A percentile compares a stretch with the other conserved stretches of the same genome.
phyloP scores from a whole-genome alignment of 2,113 vertebrate genomes.

The Festucalex cinctus region DNA sequence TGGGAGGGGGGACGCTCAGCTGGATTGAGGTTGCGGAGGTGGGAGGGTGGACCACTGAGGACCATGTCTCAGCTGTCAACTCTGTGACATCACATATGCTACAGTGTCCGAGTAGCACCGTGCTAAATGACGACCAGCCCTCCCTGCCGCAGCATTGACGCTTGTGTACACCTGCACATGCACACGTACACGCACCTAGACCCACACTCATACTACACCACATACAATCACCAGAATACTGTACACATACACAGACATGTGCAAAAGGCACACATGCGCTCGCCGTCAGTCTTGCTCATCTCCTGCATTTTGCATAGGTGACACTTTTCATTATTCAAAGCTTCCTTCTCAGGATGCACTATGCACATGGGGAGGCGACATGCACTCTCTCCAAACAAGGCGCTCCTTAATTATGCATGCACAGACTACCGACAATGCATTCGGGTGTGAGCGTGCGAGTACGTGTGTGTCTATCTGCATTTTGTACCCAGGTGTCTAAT shows the following conservation, averaged over 20 bases:
- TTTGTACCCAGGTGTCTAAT: constrained; percentile 4
- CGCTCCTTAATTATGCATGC: constrained; percentile 77
- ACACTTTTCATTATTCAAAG: constrained; percentile 80
- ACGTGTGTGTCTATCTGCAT: constrained; percentile 20
- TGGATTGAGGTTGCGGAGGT: constrained; percentile 40
- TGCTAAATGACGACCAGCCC: constrained; percentile 62
- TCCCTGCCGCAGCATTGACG: constrained; percentile 42
- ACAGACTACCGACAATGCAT: constrained; percentile 63
- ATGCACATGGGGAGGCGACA: constrained; percentile 68
- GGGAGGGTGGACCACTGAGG: constrained; percentile 40
- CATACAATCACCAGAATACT: constrained; percentile 8
- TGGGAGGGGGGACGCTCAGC: constrained; percentile 31
- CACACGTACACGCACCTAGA: constrained; percentile 13
- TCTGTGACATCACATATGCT: constrained; percentile 60
- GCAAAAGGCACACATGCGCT: constrained; percentile 52
- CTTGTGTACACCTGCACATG: constrained; percentile 35
- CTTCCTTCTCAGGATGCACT: constrained; percentile 71
- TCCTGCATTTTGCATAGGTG: constrained; percentile 78
- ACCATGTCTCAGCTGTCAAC: constrained; percentile 64
- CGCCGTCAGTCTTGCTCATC: constrained; percentile 60
- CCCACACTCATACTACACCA: constrained; percentile 1
- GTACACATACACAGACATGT: constrained; percentile 22
- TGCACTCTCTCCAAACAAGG: constrained; percentile 75
- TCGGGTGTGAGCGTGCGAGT: constrained; percentile 45
- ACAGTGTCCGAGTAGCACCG: constrained; percentile 54